Base-by-base conservation (phyloP, 2,888 invertebrate genomes). In the Epinotia ramella region DNA sequence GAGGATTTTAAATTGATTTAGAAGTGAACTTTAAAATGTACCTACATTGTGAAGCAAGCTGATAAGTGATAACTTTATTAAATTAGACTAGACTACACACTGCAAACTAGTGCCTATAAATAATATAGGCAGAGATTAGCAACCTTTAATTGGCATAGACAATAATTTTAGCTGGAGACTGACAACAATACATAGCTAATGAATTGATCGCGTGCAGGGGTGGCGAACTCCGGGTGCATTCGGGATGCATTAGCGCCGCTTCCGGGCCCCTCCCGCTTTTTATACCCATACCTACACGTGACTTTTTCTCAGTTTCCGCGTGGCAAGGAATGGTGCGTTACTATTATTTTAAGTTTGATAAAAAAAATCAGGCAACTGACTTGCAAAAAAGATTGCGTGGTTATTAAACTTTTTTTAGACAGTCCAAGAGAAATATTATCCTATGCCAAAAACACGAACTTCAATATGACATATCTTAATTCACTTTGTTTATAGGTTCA, bases 191-290 rank as follows among this genome's bases (percentile, higher is more conserved):
- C 84, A 78, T 76, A 81, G 85, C 86, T 92, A 93, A 93, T 92
- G 93, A 92, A 92, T 92, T 91, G 92, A 89, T 93, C 88, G 92
- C 92, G 92, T 93, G 92, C 82, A 80, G 81, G 84, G 83, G 82
- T 80, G 83, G 81, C 80, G 81, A 71, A 75, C 86, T 84, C 83
- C 86, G 89, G 89, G 87, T 91, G 93, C 91, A 92, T 91, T 92
- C 92, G 94, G 92, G 92, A 91, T 94, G 94, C 95, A 95, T 95
- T 95, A 94, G 93, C 85, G 80, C 80, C 83, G 89, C 89, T 94
- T 94, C 95, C 94, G 94, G 91, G 82, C 83, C 84, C 86, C 81
- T 79, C 74, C 75, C 71, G 71, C 62, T 76, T 76, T 73, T 76
- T 76, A 71, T 60, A 72, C 28, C 49, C 57, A 60, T 72, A 40